Evolutionary conservation across 2,888 invertebrate genomes (phyloP).

Genomic region (Callosobruchus maculatus): DNA sequence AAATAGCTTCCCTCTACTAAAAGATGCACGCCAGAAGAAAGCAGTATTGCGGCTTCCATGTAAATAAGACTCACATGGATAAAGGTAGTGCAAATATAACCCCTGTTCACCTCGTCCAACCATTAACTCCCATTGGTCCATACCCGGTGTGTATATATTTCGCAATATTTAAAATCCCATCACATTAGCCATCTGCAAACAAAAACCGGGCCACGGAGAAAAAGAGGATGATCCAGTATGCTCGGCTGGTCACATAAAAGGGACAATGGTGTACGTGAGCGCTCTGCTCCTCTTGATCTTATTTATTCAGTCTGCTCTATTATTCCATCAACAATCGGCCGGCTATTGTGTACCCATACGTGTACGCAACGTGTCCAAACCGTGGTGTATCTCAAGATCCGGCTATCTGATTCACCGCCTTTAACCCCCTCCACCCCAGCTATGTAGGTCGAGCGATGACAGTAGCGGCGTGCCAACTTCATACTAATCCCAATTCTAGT

Average conservation of each 20-base stretch:
- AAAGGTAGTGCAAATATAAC: not conserved
- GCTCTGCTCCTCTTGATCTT: conserved; percentile 28
- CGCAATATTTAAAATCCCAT: conserved; percentile 36
- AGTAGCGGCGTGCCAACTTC: not conserved
- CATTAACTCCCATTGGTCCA: not conserved
- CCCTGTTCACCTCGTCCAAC: not conserved
- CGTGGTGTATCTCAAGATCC: conserved; percentile 26
- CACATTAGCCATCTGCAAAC: conserved; percentile 35
- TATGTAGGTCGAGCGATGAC: not conserved
- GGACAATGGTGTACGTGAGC: not conserved
- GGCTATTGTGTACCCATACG: conserved; percentile 47
- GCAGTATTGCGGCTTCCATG: not conserved
- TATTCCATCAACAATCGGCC: conserved; percentile 47
- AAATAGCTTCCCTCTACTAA: no score
- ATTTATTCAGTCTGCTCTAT: conserved; percentile 46
- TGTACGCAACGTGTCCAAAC: conserved; percentile 30
- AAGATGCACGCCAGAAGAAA: not conserved
- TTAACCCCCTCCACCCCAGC: not conserved
- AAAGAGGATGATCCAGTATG: not conserved
- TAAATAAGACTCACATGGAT: not conserved
- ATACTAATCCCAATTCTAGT: not conserved
- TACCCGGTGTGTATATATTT: conserved; percentile 9
- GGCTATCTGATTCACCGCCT: conserved; percentile 24
- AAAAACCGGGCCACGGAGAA: conserved; percentile 22
- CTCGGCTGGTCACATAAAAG: not conserved